Evolutionary conservation across 2,888 invertebrate genomes (phyloP).

Genomic region (Amblyjoppa fuscipennis): DNA sequence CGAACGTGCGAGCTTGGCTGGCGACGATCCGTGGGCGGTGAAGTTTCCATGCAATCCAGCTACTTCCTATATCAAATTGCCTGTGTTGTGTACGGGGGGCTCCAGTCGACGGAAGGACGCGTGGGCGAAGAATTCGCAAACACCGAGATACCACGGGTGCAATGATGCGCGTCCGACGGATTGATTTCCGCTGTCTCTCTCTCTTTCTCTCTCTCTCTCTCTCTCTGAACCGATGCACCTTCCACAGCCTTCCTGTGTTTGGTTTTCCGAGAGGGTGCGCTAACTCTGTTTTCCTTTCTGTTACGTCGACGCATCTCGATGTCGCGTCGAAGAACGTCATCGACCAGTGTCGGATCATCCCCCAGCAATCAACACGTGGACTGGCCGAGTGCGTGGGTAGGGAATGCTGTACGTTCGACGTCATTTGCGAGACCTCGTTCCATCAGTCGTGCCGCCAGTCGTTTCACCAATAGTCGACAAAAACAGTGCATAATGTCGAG

Average conservation of each 20-base stretch:
- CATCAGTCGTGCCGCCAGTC: neutral
- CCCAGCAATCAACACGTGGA: neutral
- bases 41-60: neutral
- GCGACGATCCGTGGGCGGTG: neutral
- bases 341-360: neutral
- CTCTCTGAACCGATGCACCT: neutral
- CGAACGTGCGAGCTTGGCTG: neutral
- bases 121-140: constrained; percentile 20
- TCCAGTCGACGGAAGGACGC: neutral
- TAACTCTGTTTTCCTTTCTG: neutral
- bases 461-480: neutral
- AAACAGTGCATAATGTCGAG: neutral
- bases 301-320: neutral
- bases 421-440: neutral
- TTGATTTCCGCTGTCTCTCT: constrained; percentile 16
- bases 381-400: neutral
- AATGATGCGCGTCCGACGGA: constrained; percentile 15
- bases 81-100: neutral
- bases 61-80: neutral
- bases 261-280: neutral
- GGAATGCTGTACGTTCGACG: neutral
- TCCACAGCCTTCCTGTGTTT: neutral
- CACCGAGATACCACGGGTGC: constrained; percentile 4
- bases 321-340: neutral
- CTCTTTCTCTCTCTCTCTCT: too few relatives aligned